These are phyloP conservation scores for Didymodactylos carnosus DNA, from an alignment of 2,888 invertebrate species.

Conservation along the genomic window DNA sequence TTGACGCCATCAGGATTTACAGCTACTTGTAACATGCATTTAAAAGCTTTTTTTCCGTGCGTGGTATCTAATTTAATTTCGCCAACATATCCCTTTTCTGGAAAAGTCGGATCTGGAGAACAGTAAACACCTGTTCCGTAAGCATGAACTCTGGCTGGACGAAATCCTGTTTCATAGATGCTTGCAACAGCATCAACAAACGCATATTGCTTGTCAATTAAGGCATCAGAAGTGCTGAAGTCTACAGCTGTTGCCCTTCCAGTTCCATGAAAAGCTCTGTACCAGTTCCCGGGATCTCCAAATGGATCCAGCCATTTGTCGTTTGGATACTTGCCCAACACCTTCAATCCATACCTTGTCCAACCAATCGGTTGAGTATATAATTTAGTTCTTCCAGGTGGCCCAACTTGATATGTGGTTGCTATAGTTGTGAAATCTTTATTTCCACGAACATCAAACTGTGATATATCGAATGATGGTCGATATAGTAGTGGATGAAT, in stretches of 20 bases:
- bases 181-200: background rate
- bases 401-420: background rate
- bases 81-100: background rate
- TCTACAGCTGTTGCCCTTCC: background rate
- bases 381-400: background rate
- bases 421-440: background rate
- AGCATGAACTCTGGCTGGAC: background rate
- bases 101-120: background rate
- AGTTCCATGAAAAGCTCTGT: background rate
- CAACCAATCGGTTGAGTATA: background rate
- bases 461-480: background rate
- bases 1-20: background rate
- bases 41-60: background rate
- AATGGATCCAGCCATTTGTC: background rate
- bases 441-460: background rate
- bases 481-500: background rate
- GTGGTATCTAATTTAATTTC: background rate
- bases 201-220: background rate
- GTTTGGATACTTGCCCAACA: background rate
- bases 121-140: background rate
- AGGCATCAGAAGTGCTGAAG: background rate
- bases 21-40: background rate
- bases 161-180: background rate
- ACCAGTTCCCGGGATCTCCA: background rate
- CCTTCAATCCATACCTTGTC: background rate